These are phyloP conservation scores for Dioctria rufipes DNA, from an alignment of 2,888 invertebrate genomes.

Conservation along the genomic window DNA sequence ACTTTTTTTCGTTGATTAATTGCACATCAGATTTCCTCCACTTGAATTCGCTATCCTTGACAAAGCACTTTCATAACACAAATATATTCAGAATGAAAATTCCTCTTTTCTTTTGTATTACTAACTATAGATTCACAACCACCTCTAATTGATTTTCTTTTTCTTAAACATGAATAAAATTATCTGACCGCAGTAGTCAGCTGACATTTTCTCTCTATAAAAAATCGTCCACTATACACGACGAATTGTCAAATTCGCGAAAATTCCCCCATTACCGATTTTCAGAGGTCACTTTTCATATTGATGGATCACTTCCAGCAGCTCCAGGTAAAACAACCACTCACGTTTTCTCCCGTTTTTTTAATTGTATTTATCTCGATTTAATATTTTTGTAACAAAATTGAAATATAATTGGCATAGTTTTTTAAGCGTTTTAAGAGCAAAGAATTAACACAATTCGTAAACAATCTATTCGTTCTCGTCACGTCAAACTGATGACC, in stretches of 20 bases:
- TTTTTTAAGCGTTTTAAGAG: no score
- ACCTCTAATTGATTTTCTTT: constrained; percentile 5
- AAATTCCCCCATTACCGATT: neutral
- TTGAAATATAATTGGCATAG: no score
- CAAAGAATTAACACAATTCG: no score
- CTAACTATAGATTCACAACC: neutral
- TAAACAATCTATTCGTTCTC: no score
- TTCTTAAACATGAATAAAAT: constrained; percentile 11
- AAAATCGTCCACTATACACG: constrained; percentile 15
- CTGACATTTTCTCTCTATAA: constrained; percentile 18
- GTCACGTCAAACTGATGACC: no score
- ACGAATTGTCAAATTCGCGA: constrained; percentile 23
- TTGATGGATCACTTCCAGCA: neutral
- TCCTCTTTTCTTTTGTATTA: neutral
- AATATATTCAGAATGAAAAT: neutral
- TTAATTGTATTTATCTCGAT: no score
- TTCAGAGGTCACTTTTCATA: constrained; percentile 7
- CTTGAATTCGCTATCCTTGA: neutral
- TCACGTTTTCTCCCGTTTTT: neutral
- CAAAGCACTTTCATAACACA: neutral
- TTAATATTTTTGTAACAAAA: no score
- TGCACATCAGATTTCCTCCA: constrained; percentile 20
- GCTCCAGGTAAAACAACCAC: neutral
- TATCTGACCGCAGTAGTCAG: constrained; percentile 35
- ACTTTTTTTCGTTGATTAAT: constrained; percentile 8